Evolutionary conservation across 1,140 invertebrate genomes (phyloP).

Genomic region (Anoplophora glabripennis): DNA sequence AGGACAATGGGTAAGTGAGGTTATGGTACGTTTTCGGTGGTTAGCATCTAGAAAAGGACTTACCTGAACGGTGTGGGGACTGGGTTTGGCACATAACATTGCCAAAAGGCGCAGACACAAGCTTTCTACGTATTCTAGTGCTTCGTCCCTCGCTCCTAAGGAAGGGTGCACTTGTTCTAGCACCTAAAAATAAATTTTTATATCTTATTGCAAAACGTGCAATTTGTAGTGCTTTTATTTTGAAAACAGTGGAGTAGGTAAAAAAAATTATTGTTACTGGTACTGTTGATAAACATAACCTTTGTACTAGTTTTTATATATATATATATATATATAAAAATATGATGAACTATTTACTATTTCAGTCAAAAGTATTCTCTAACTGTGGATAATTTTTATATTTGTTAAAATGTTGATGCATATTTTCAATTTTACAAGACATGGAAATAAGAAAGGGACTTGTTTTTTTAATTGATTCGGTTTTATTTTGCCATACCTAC

Average conservation of each 20-base stretch:
- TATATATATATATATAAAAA: too few species aligned
- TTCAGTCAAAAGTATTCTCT: background rate
- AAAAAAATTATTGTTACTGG: background rate
- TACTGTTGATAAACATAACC: background rate
- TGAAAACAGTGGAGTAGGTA: background rate
- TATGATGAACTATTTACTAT: background rate
- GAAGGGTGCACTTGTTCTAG: conserved; percentile 87
- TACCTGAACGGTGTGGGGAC: conserved; percentile 71
- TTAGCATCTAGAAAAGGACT: background rate
- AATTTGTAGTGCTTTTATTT: background rate
- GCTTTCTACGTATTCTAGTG: conserved; percentile 88
- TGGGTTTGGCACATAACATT: conserved; percentile 82
- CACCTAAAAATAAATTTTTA: conserved; percentile 59
- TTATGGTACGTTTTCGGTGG: too few species aligned
- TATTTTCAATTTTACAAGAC: too few species aligned
- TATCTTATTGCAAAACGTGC: background rate
- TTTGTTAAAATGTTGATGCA: too few species aligned
- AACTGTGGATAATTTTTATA: too few species aligned
- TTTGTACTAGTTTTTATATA: too few species aligned
- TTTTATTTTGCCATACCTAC: background rate
- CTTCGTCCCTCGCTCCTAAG: conserved; percentile 83
- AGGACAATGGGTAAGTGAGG: background rate
- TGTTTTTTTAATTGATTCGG: too few species aligned
- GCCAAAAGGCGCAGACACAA: conserved; percentile 84
- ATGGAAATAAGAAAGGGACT: too few species aligned